Conservation (phyloP, 2,888 invertebrate genomes). For the Ctenicera cuprea region DNA sequence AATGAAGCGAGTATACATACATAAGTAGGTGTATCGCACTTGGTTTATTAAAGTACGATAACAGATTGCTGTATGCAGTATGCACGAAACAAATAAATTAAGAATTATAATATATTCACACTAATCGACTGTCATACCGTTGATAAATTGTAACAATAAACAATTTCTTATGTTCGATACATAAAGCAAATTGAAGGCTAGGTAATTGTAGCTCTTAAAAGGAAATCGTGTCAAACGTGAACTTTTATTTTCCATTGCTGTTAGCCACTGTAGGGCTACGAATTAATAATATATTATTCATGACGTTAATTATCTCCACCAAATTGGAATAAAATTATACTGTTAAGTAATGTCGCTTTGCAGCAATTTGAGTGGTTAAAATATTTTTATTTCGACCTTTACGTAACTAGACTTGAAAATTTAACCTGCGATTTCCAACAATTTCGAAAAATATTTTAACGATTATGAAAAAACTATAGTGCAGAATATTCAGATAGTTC, state of each 20-base stretch:
- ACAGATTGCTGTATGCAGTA: constrained; percentile 63
- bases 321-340: no score
- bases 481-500: no score
- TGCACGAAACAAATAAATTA: constrained; percentile 65
- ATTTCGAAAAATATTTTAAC: no score
- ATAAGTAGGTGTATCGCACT: constrained; percentile 38
- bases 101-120: constrained; percentile 64
- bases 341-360: no score
- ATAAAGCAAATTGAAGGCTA: constrained; percentile 40
- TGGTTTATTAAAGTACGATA: constrained; percentile 61
- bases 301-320: no score
- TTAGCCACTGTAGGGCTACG: no score
- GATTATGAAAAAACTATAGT: no score
- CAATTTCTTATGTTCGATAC: constrained; percentile 45
- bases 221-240: constrained; percentile 37
- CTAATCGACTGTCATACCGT: constrained; percentile 63
- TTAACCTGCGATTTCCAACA: no score
- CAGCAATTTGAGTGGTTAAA: no score
- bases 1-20: constrained; percentile 44
- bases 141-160: constrained; percentile 61
- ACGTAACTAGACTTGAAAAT: no score
- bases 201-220: constrained; percentile 37
- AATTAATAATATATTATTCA: no score
- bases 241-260: constrained; percentile 13
- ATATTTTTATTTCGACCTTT: no score